Conservation (phyloP, 2,888 invertebrate species). For the Drosophila pegasa region DNA sequence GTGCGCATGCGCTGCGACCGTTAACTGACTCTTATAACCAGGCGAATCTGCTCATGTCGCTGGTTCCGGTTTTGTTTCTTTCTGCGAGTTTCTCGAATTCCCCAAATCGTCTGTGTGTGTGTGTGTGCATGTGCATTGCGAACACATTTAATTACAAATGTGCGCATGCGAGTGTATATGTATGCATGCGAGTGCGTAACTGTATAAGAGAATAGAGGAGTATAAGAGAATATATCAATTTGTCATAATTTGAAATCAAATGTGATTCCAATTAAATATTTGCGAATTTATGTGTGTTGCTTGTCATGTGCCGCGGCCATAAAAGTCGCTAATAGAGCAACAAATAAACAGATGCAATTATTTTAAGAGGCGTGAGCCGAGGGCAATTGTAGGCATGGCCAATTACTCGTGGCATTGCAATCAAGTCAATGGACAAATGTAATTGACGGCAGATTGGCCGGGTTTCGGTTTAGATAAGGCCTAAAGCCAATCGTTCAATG, state of each 20-base stretch:
- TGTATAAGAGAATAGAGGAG: not conserved
- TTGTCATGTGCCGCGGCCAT: conserved; percentile 59
- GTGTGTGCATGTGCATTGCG: conserved; percentile 5
- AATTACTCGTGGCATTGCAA: not conserved
- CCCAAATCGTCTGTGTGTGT: conserved; percentile 19
- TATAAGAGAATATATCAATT: conserved; percentile 7
- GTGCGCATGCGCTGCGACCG: conserved; percentile 35
- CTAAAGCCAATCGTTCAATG: conserved; percentile 39
- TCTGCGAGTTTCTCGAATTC: conserved; percentile 56
- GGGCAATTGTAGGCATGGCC: not conserved
- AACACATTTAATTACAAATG: not conserved
- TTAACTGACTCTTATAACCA: conserved; percentile 22
- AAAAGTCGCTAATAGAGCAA: conserved; percentile 57
- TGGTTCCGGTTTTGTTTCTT: conserved; percentile 45
- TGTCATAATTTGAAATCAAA: conserved; percentile 57
- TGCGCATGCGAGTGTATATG: not conserved
- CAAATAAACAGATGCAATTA: conserved; percentile 34
- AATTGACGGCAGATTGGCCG: conserved; percentile 13
- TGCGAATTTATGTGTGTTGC: conserved; percentile 41
- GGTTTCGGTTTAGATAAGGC: conserved; percentile 53
- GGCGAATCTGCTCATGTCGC: conserved; percentile 15
- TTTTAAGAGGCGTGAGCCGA: conserved; percentile 20
- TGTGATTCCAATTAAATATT: conserved; percentile 40
- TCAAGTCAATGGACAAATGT: not conserved
- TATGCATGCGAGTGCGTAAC: not conserved